These are phyloP conservation scores for Diplazon laetatorius DNA, from an alignment of 2,888 invertebrate species.

Conservation along the genomic window DNA sequence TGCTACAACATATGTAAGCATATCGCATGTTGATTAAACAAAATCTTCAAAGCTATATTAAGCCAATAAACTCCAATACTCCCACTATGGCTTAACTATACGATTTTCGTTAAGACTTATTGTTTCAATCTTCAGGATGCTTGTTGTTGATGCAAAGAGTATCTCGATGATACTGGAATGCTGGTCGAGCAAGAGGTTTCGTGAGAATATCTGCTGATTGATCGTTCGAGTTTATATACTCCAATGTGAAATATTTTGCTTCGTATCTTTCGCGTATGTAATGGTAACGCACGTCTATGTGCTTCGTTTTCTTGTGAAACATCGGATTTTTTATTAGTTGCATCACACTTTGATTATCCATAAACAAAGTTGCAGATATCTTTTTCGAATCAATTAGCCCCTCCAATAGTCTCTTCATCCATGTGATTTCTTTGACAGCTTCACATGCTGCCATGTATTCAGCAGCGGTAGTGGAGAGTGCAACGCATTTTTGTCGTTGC, in stretches of 20 bases:
- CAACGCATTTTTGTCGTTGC: conserved; percentile 21
- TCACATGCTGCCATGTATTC: conserved; percentile 72
- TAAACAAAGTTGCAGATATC: conserved; percentile 53
- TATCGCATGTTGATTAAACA: too few species aligned
- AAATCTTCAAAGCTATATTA: too few species aligned
- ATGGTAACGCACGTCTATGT: conserved; percentile 42
- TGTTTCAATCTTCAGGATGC: conserved; percentile 7
- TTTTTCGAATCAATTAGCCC: conserved; percentile 57
- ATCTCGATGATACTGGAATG: conserved; percentile 14
- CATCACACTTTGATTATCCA: conserved; percentile 67
- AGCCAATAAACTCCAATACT: conserved; percentile 23
- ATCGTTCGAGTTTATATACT: conserved; percentile 25
- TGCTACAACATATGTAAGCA: too few species aligned
- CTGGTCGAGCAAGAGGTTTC: conserved; percentile 22
- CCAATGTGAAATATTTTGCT: background rate
- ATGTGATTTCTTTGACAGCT: conserved; percentile 68
- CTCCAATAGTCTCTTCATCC: conserved; percentile 66
- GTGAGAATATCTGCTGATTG: conserved; percentile 28
- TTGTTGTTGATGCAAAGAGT: too few species aligned
- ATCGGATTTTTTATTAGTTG: background rate
- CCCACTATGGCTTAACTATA: conserved; percentile 33
- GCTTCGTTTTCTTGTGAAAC: conserved; percentile 41
- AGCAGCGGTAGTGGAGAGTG: conserved; percentile 68
- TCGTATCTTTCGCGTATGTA: conserved; percentile 28
- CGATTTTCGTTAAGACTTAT: background rate